Evolutionary conservation across 2,888 invertebrate genomes (phyloP).

Genomic region (Oscheius onirici): DNA sequence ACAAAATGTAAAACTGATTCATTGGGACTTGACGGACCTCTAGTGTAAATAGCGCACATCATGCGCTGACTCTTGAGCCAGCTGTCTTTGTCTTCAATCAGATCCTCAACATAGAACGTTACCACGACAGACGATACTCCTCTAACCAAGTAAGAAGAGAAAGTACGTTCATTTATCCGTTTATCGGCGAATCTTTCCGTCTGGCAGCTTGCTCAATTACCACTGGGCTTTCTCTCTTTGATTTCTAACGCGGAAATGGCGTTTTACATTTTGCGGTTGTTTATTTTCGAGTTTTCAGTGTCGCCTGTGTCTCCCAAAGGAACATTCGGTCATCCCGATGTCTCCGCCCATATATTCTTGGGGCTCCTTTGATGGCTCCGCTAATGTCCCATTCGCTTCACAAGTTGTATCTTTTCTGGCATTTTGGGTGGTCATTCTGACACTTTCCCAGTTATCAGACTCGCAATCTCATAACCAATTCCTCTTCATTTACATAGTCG

Average conservation of each 20-base stretch:
- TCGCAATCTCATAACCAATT: not conserved
- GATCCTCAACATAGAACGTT: too few species aligned
- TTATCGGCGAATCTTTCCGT: too few species aligned
- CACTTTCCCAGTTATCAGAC: not conserved
- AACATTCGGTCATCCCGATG: constrained; percentile 1
- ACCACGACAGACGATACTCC: too few species aligned
- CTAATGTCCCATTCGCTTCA: constrained; percentile 16
- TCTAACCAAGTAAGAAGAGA: too few species aligned
- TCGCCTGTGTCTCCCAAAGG: not conserved
- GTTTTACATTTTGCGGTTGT: not conserved
- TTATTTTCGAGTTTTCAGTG: constrained; percentile 5
- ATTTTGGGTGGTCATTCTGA: not conserved
- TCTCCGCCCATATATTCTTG: constrained; percentile 18
- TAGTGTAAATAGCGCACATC: not conserved
- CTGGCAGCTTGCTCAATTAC: too few species aligned
- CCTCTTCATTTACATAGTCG: constrained; percentile 1
- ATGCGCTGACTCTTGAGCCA: not conserved
- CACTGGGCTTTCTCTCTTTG: too few species aligned
- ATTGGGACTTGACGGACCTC: not conserved
- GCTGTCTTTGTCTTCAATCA: not conserved
- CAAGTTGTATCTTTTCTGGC: not conserved
- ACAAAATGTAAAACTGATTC: too few species aligned
- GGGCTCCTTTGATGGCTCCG: constrained; percentile 19
- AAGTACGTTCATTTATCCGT: too few species aligned
- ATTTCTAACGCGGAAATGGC: too few species aligned